Evolutionary conservation across 2,888 invertebrate species (phyloP).

Genomic region (Calameuta filiformis): DNA sequence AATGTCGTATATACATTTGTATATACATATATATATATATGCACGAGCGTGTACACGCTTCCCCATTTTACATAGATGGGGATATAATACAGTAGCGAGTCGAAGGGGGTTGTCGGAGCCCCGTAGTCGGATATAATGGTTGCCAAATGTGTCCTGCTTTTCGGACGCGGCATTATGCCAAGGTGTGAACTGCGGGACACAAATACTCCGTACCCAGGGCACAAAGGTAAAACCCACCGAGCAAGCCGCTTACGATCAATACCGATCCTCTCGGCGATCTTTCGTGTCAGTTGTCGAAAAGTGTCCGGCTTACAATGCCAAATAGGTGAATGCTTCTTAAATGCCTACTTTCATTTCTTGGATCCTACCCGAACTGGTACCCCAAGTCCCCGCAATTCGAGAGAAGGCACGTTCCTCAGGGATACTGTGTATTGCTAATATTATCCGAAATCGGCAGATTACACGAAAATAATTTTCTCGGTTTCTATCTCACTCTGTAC

Average conservation of each 20-base stretch:
- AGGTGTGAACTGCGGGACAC: constrained; percentile 50
- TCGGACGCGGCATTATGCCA: constrained; percentile 43
- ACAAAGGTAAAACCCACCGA: constrained; percentile 44
- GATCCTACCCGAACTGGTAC: background rate
- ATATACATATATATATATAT: background rate
- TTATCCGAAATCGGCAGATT: background rate
- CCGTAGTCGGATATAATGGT: constrained; percentile 29
- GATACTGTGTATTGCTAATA: background rate
- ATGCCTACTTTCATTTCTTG: constrained; percentile 3
- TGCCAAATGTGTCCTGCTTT: constrained; percentile 36
- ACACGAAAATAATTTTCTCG: background rate
- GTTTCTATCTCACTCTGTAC: background rate
- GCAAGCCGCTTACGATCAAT: constrained; percentile 63
- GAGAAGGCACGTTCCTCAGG: constrained; percentile 23
- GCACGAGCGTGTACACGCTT: background rate
- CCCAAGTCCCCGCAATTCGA: constrained; percentile 19
- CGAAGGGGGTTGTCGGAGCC: constrained; percentile 1
- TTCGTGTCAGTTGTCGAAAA: constrained; percentile 29
- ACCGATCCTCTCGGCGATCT: constrained; percentile 38
- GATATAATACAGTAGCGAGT: background rate
- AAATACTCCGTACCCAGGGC: constrained; percentile 36
- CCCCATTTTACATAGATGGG: background rate
- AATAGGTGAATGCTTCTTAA: constrained; percentile 25
- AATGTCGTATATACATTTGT: background rate
- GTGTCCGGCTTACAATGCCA: constrained; percentile 36